phyloP scores from a whole-genome alignment of 2,113 vertebrate species.

The Sylvicapra grimmia region DNA sequence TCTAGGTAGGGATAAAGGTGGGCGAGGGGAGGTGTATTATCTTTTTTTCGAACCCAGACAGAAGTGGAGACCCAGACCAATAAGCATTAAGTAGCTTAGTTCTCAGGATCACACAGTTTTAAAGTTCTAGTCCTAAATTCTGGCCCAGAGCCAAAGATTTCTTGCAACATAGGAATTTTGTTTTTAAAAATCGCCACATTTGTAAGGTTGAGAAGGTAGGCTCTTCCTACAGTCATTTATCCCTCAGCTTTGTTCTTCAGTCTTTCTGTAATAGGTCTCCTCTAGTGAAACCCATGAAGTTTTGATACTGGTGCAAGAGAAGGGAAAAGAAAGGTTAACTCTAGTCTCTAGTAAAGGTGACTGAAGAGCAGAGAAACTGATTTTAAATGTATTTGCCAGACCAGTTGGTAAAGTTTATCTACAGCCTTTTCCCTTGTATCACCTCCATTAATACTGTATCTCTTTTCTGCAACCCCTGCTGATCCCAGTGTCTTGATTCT shows the following conservation, averaged over 20 bases:
- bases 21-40: neutral
- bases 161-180: neutral
- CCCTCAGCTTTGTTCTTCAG: neutral
- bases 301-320: neutral
- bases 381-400: neutral
- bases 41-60: neutral
- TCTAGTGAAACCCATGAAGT: neutral
- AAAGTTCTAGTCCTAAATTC: constrained; percentile 3
- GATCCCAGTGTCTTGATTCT: neutral
- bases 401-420: neutral
- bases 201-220: neutral
- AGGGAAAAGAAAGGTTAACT: neutral
- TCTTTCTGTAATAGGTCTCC: neutral
- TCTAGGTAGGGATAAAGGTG: neutral
- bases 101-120: neutral
- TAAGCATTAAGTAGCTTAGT: neutral
- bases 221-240: neutral
- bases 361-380: neutral
- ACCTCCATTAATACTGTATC: neutral
- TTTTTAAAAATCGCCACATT: neutral
- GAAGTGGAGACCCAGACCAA: neutral
- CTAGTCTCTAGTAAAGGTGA: neutral
- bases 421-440: neutral
- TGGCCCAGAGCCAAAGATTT: neutral
- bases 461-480: neutral